A percentile compares a stretch with the other conserved stretches of the same genome.
Conservation (phyloP, 2,888 invertebrate species). For the Loripinus fragilis region DNA sequence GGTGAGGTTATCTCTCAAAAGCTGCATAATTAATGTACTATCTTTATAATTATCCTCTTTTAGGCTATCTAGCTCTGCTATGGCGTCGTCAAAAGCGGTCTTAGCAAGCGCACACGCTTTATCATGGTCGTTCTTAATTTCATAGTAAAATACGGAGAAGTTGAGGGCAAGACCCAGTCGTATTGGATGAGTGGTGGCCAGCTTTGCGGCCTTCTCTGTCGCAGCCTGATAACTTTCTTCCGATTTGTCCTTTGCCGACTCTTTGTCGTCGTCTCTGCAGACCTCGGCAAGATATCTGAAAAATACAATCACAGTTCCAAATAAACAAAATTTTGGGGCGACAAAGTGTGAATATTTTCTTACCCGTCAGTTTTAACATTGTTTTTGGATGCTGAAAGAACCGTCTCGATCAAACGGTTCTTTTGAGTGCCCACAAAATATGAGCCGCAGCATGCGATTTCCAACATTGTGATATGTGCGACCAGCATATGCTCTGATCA, state of each 20-base stretch:
- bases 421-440: too few species aligned
- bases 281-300: slow-evolving; percentile 98
- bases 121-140: slow-evolving; percentile 99
- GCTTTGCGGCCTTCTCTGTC: slow-evolving; percentile 97
- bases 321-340: too few species aligned
- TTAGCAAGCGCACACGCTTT: slow-evolving; percentile 99
- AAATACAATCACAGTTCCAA: background rate
- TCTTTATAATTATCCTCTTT: slow-evolving; percentile 99
- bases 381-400: too few species aligned
- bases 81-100: slow-evolving; percentile 99
- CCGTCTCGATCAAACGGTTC: too few species aligned
- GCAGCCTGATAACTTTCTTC: slow-evolving; percentile 99
- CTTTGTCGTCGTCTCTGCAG: slow-evolving; percentile 93
- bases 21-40: slow-evolving; percentile 99
- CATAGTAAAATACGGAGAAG: slow-evolving; percentile 99
- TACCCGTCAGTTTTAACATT: too few species aligned
- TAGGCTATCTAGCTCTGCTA: slow-evolving; percentile 99
- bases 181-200: slow-evolving; percentile 99
- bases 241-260: slow-evolving; percentile 87
- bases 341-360: too few species aligned
- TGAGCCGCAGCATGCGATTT: too few species aligned
- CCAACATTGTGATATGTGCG: too few species aligned
- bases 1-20: slow-evolving; percentile 88
- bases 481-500: too few species aligned
- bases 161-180: slow-evolving; percentile 99